Evolutionary conservation across 2,113 vertebrate species (phyloP), one percentile per base, ranked within the genome.

Genomic region (Siniperca chuatsi): DNA sequence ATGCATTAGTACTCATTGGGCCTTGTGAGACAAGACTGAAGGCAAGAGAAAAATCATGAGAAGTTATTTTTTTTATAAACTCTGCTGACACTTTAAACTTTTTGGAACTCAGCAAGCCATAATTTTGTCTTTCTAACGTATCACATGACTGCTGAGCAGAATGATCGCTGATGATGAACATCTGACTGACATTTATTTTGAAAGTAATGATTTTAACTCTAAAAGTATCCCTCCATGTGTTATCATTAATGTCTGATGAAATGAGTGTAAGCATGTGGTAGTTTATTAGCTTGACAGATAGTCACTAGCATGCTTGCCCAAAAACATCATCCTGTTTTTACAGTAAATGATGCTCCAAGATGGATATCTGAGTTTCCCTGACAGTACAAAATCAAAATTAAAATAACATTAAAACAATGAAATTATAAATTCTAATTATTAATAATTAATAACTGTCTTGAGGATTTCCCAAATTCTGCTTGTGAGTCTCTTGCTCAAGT

Each of bases 1-100:
- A 18, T 79, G 71, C 62, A 82, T 79, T 81, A 76, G 55, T 52
- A 37, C 64, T 81, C 50, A 65, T 67, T 40, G 81, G 75, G 33
- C 71, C 54, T 20, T 25, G 60, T 7, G 61, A 86, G 52, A 78
- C 73, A 61, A 54, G 69, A 78, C 69, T 46, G 8, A 42, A 70
- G 55, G 46, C 46, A 68, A 16, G n/a, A 69, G 78, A 13, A 15
- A 57, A 70, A 46, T 64, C 50, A 79, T n/a, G 40, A n/a, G 37
- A 71, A 8, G 23, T 29, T 54, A 21, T 57, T 48, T n/a, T 62
- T 48, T 76, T 40, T 8, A 52, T 5, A 78, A 54, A 74, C 35
- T 55, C 80, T 61, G 9, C 15, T 16, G 29, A 58, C 44, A 61
- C 66, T 82, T 83, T 18, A n/a, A 54, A 58, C 18, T n/a, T n/a